phyloP scores from a whole-genome alignment of 2,113 vertebrate genomes.

The Dromiciops gliroides region DNA sequence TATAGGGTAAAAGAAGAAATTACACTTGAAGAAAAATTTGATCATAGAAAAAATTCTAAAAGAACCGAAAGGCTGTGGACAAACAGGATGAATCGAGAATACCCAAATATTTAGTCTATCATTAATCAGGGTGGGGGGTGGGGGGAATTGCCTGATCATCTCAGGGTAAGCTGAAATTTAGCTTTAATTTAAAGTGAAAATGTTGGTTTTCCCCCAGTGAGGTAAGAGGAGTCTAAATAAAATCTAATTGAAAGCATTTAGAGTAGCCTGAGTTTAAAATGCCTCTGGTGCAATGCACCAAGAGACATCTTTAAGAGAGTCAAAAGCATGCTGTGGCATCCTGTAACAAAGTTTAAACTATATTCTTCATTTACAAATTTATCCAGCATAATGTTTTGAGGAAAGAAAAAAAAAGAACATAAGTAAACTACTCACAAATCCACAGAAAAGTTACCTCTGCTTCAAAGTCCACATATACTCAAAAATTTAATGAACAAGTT shows the following conservation, averaged over 20 bases:
- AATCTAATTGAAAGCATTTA: slow-evolving; percentile 74
- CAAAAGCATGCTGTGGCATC: slow-evolving; percentile 69
- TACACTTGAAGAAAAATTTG: slow-evolving; percentile 60
- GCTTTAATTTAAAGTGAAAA: slow-evolving; percentile 72
- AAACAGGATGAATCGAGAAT: slow-evolving; percentile 48
- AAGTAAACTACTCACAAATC: neutral
- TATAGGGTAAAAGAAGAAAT: slow-evolving; percentile 63
- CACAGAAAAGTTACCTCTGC: neutral
- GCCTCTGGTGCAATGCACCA: slow-evolving; percentile 60
- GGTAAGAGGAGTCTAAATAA: slow-evolving; percentile 76
- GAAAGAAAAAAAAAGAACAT: slow-evolving; percentile 63
- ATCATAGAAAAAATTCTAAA: slow-evolving; percentile 61
- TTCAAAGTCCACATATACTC: neutral
- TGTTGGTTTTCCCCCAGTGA: slow-evolving; percentile 38
- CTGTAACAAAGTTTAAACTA: slow-evolving; percentile 70
- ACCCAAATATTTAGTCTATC: slow-evolving; percentile 3
- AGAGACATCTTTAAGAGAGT: slow-evolving; percentile 62
- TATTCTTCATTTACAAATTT: slow-evolving; percentile 76
- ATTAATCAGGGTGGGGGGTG: neutral
- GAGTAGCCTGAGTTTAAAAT: slow-evolving; percentile 74
- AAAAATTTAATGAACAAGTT: neutral
- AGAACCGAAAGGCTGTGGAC: slow-evolving; percentile 47
- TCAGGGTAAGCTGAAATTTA: slow-evolving; percentile 29
- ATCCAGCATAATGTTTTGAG: slow-evolving; percentile 62
- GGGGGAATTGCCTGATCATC: neutral